These are phyloP conservation scores for Misgurnus mizolepis DNA, from an alignment of 2,113 vertebrate genomes.

Conservation along the genomic window DNA sequence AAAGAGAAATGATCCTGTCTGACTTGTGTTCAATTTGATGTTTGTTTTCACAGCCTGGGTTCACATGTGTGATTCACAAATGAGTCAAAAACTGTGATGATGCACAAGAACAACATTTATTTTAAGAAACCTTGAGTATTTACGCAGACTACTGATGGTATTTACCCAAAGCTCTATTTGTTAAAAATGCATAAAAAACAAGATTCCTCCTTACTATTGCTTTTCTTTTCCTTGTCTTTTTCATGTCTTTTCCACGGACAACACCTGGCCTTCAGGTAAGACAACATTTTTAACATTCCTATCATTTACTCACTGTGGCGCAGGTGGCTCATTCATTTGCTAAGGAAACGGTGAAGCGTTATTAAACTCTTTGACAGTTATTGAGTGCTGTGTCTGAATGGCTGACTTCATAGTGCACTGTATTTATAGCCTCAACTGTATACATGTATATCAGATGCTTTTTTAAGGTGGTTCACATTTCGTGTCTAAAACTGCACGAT, in stretches of 20 bases:
- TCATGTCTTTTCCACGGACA: conserved; percentile 22
- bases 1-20: neutral
- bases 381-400: neutral
- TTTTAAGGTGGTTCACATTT: too few relatives aligned
- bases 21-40: neutral
- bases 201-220: neutral
- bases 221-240: conserved; percentile 27
- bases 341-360: neutral
- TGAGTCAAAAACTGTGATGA: neutral
- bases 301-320: conserved; percentile 17
- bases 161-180: neutral
- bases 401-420: too few relatives aligned
- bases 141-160: neutral
- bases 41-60: too few relatives aligned
- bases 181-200: neutral
- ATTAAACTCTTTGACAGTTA: neutral
- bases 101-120: neutral
- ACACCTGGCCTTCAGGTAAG: conserved; percentile 35
- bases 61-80: neutral
- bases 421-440: too few relatives aligned
- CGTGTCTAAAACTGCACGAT: too few relatives aligned
- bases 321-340: conserved; percentile 21
- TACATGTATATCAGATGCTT: too few relatives aligned
- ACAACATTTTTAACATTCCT: neutral
- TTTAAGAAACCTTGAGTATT: neutral